Conservation (phyloP, 2,797 vertebrate genomes). For the Trachops cirrhosus region DNA sequence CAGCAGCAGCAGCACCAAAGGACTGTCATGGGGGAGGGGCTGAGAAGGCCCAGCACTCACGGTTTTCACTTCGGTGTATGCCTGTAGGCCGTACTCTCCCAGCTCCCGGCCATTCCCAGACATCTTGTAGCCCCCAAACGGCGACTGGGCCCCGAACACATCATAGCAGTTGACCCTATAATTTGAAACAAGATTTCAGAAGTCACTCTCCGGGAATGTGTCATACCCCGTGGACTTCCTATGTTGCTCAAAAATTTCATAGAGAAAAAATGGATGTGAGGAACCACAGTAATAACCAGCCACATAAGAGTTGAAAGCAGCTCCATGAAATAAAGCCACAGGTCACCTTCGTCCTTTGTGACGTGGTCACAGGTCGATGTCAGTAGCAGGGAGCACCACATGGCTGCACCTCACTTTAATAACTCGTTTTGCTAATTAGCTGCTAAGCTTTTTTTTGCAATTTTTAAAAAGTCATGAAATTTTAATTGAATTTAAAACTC, state of each 20-base stretch:
- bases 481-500: constrained; percentile 14
- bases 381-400: not conserved
- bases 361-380: not conserved
- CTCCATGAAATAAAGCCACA: rapidly evolving
- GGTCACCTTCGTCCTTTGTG: not conserved
- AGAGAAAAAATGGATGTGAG: not conserved
- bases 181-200: constrained; percentile 13
- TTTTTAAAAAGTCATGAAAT: not conserved
- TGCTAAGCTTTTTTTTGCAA: not conserved
- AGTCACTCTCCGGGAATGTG: not conserved
- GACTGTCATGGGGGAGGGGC: not conserved
- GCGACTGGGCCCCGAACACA: constrained; percentile 93
- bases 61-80: constrained; percentile 95
- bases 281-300: not conserved
- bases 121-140: constrained; percentile 96
- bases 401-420: not conserved
- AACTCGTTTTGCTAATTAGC: not conserved
- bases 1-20: not conserved
- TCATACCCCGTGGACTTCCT: not conserved
- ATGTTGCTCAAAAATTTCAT: not conserved
- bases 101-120: constrained; percentile 94
- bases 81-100: constrained; percentile 93
- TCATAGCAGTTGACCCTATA: constrained; percentile 96
- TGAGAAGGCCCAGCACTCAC: constrained; percentile 81
- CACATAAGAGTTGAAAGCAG: not conserved